Conservation (phyloP, 2,888 invertebrate genomes). For the Opisthograptis luteolata region DNA sequence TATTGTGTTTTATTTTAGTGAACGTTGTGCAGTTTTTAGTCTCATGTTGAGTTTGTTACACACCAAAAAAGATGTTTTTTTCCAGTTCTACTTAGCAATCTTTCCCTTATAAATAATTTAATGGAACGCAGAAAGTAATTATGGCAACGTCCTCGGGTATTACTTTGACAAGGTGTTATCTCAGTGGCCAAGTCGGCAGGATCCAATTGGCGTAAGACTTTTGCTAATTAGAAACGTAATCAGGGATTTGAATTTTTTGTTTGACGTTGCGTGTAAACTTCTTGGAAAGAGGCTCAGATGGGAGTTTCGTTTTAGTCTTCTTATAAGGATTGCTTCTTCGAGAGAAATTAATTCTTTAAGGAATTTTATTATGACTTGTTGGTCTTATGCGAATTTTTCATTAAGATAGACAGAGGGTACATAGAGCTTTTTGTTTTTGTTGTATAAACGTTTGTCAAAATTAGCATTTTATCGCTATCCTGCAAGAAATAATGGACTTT, state of each 20-base stretch:
- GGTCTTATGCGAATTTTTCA: not conserved
- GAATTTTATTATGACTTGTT: conserved; percentile 1
- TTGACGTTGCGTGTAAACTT: conserved; percentile 14
- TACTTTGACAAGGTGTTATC: conserved; percentile 51
- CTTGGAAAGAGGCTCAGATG: conserved; percentile 12
- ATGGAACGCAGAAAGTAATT: conserved; percentile 47
- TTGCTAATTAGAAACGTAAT: conserved; percentile 48
- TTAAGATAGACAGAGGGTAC: too few species aligned
- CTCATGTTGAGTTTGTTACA: conserved; percentile 19
- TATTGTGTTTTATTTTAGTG: too few species aligned
- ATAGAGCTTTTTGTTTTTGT: not conserved
- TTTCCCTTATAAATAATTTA: conserved; percentile 37
- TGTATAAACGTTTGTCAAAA: too few species aligned
- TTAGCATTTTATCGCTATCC: too few species aligned
- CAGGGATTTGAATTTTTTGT: conserved; percentile 31
- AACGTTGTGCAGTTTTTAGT: too few species aligned
- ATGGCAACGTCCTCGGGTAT: conserved; percentile 40
- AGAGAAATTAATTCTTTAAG: conserved; percentile 8
- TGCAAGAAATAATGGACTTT: too few species aligned
- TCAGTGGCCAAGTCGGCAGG: conserved; percentile 29
- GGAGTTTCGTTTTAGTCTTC: conserved; percentile 1
- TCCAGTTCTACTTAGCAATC: conserved; percentile 22
- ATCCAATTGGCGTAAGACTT: conserved; percentile 47
- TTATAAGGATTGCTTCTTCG: conserved; percentile 7
- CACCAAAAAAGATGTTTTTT: conserved; percentile 16